A percentile compares a stretch with the other conserved stretches of the same genome.
Conservation (phyloP, 2,797 vertebrate species). For the Percopsis omiscomaycus region DNA sequence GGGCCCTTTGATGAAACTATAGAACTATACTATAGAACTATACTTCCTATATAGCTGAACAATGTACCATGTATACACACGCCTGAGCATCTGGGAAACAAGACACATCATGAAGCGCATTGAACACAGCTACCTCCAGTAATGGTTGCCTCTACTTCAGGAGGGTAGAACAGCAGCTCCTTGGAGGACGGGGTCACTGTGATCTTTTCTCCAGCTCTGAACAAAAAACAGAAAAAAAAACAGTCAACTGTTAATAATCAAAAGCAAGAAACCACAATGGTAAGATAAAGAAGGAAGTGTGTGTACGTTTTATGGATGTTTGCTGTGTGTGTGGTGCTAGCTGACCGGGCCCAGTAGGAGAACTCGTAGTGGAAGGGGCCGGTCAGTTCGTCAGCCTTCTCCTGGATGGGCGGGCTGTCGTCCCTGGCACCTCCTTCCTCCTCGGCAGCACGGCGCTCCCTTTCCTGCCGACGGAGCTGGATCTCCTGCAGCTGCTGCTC, state of each 20-base stretch:
- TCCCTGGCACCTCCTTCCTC: slow-evolving; percentile 68
- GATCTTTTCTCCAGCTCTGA: slow-evolving; percentile 94
- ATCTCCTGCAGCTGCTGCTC: slow-evolving; percentile 87
- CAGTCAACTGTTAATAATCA: too few relatives aligned
- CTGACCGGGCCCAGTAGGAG: slow-evolving; percentile 97
- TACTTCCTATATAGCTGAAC: too few relatives aligned
- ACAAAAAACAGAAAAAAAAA: slow-evolving; percentile 19
- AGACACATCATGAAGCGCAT: too few relatives aligned
- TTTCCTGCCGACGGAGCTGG: slow-evolving; percentile 74
- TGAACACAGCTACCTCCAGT: slow-evolving; percentile 83
- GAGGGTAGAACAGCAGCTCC: slow-evolving; percentile 94
- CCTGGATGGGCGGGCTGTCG: slow-evolving; percentile 81
- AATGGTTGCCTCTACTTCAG: slow-evolving; percentile 90
- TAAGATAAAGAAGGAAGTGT: too few relatives aligned
- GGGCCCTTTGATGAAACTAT: too few relatives aligned
- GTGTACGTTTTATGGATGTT: too few relatives aligned
- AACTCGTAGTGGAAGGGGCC: slow-evolving; percentile 95
- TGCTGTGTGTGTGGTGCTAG: slow-evolving; percentile 30
- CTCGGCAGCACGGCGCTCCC: slow-evolving; percentile 74
- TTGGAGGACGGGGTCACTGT: slow-evolving; percentile 94
- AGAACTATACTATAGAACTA: too few relatives aligned
- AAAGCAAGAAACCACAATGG: too few relatives aligned
- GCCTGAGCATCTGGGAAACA: not conserved
- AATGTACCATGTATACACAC: not conserved
- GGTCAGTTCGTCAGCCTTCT: slow-evolving; percentile 88